These are phyloP conservation scores for Lytechinus pictus DNA, from an alignment of 35 echinoderm and acorn worm species.

Conservation along the genomic window DNA sequence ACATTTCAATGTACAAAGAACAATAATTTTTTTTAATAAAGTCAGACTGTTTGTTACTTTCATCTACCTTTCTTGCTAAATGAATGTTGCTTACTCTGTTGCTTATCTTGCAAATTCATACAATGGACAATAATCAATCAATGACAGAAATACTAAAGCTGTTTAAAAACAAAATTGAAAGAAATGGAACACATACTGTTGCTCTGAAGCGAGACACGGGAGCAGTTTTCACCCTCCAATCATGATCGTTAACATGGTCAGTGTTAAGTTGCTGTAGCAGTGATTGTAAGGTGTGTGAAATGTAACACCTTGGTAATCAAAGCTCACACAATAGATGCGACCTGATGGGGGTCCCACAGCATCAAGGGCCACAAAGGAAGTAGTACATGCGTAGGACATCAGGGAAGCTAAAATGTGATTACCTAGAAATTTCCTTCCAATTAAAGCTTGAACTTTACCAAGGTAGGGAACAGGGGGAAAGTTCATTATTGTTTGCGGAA, in stretches of 20 bases:
- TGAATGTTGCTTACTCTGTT: neutral
- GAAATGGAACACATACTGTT: neutral
- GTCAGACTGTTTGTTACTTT: no score
- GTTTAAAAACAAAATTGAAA: neutral
- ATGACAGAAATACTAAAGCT: neutral
- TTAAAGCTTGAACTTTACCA: neutral
- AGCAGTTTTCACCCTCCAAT: neutral
- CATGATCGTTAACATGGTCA: neutral
- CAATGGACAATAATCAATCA: neutral
- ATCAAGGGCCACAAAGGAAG: neutral
- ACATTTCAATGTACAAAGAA: no score
- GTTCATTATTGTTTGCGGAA: neutral
- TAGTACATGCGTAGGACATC: neutral
- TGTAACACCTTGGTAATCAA: conserved; percentile 47
- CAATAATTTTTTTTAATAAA: no score
- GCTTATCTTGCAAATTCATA: neutral
- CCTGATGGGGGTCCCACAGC: neutral
- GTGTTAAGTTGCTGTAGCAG: neutral
- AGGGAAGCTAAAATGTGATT: neutral
- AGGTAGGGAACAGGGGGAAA: neutral
- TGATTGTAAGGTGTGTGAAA: conserved; percentile 18
- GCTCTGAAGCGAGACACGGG: neutral
- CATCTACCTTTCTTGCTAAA: no score
- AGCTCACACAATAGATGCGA: neutral
- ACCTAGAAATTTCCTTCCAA: conserved; percentile 1